Percentiles rank a stretch among this genome's conserved stretches.
These are phyloP conservation scores for Drosophila paulistorum DNA, from an alignment of 1,140 invertebrate genomes.

Conservation along the genomic window DNA sequence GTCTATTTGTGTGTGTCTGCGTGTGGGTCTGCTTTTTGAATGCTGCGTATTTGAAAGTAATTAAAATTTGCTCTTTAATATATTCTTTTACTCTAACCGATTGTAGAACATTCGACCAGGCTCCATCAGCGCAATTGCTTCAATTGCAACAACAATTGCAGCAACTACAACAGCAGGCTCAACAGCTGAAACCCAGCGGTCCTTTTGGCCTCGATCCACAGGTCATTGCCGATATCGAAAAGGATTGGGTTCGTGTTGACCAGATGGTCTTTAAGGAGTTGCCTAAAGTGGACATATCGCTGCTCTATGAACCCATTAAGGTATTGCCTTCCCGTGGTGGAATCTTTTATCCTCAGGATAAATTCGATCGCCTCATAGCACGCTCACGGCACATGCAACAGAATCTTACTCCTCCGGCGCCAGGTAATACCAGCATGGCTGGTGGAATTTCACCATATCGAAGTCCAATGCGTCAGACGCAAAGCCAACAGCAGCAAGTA, in stretches of 20 bases:
- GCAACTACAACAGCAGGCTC: slow-evolving; percentile 62
- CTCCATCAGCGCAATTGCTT: slow-evolving; percentile 58
- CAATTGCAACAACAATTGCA: slow-evolving; percentile 62
- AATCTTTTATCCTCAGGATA: slow-evolving; percentile 84
- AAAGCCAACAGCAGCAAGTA: slow-evolving; percentile 45
- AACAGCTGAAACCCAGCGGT: slow-evolving; percentile 83
- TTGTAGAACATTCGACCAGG: slow-evolving; percentile 75
- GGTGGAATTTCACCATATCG: slow-evolving; percentile 65
- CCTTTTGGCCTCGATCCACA: slow-evolving; percentile 89
- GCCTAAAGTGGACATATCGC: slow-evolving; percentile 84
- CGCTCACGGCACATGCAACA: slow-evolving; percentile 62
- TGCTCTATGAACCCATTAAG: slow-evolving; percentile 84
- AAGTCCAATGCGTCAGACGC: slow-evolving; percentile 62
- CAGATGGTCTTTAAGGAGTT: slow-evolving; percentile 82
- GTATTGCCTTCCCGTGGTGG: slow-evolving; percentile 80
- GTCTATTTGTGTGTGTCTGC: background rate
- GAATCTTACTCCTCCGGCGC: slow-evolving; percentile 52
- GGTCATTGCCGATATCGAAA: slow-evolving; percentile 86
- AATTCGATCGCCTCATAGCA: slow-evolving; percentile 83
- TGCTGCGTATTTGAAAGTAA: background rate
- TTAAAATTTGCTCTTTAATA: slow-evolving; percentile 10
- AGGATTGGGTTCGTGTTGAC: slow-evolving; percentile 76
- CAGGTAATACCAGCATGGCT: slow-evolving; percentile 36
- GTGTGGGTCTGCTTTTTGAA: background rate
- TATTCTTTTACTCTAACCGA: background rate